A percentile compares a stretch with the other conserved stretches of the same genome.
These are phyloP conservation scores for Drosophila nasuta DNA, from an alignment of 1,140 invertebrate genomes.

Conservation along the genomic window DNA sequence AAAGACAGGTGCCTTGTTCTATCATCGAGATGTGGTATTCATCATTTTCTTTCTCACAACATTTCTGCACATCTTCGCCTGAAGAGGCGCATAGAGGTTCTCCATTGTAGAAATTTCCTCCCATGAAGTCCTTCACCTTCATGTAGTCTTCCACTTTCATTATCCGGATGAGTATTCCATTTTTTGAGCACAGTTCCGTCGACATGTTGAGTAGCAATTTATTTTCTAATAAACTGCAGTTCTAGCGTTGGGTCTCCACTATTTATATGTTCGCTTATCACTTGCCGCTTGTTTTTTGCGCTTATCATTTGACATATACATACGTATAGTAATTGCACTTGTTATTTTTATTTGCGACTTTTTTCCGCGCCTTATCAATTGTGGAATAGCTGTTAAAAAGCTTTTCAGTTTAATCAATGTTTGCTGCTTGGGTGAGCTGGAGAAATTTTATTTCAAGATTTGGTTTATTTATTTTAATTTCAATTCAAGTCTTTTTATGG, in stretches of 20 bases:
- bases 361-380: neutral
- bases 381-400: neutral
- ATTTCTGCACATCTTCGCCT: constrained; percentile 23
- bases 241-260: neutral
- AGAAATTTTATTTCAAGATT: neutral
- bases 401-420: neutral
- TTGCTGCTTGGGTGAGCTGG: too few species aligned
- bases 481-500: neutral
- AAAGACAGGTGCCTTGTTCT: constrained; percentile 37
- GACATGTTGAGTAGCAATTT: constrained; percentile 14
- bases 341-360: neutral
- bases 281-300: neutral
- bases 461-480: neutral
- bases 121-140: constrained; percentile 35
- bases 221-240: neutral
- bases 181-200: constrained; percentile 19
- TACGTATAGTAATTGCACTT: neutral
- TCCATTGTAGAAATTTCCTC: constrained; percentile 33
- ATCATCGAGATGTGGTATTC: constrained; percentile 45
- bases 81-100: constrained; percentile 41
- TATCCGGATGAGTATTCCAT: constrained; percentile 42
- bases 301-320: neutral
- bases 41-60: constrained; percentile 34
- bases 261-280: constrained; percentile 27
- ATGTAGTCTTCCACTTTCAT: constrained; percentile 46